Conservation (phyloP, 2,888 invertebrate genomes). For the Thecophora atra region DNA sequence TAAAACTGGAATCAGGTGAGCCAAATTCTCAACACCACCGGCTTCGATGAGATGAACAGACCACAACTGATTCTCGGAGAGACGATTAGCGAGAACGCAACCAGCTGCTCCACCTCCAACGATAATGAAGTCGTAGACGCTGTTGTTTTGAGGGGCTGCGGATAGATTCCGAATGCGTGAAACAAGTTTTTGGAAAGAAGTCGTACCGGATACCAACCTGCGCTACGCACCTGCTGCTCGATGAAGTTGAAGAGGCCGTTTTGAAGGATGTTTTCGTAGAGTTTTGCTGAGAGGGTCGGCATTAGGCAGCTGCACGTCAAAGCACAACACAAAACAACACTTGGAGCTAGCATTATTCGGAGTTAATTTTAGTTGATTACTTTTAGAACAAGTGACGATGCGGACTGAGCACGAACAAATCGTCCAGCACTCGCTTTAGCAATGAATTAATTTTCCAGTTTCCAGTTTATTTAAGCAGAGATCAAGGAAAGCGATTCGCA, state of each 20-base stretch:
- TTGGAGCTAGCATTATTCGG: conserved; percentile 4
- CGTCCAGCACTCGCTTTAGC: neutral
- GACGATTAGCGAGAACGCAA: conserved; percentile 51
- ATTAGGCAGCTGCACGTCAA: conserved; percentile 3
- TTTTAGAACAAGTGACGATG: neutral
- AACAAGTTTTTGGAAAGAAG: neutral
- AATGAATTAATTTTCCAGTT: conserved; percentile 18
- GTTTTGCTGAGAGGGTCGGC: neutral
- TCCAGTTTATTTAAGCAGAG: conserved; percentile 24
- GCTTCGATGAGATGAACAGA: conserved; percentile 65
- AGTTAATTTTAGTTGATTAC: neutral
- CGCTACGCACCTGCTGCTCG: conserved; percentile 31
- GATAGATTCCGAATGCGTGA: neutral
- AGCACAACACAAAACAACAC: neutral
- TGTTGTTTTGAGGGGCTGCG: conserved; percentile 76
- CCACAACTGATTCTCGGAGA: conserved; percentile 55
- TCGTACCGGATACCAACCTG: conserved; percentile 35
- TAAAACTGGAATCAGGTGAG: conserved; percentile 48
- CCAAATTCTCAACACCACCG: conserved; percentile 60
- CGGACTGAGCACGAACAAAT: neutral
- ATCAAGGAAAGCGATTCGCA: conserved; percentile 6
- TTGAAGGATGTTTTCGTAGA: conserved; percentile 33
- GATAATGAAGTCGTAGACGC: conserved; percentile 80
- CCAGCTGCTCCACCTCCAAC: conserved; percentile 85
- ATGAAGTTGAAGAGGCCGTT: conserved; percentile 38